These are phyloP conservation scores for Lateolabrax maculatus DNA, from an alignment of 2,797 vertebrate species.

Conservation along the genomic window DNA sequence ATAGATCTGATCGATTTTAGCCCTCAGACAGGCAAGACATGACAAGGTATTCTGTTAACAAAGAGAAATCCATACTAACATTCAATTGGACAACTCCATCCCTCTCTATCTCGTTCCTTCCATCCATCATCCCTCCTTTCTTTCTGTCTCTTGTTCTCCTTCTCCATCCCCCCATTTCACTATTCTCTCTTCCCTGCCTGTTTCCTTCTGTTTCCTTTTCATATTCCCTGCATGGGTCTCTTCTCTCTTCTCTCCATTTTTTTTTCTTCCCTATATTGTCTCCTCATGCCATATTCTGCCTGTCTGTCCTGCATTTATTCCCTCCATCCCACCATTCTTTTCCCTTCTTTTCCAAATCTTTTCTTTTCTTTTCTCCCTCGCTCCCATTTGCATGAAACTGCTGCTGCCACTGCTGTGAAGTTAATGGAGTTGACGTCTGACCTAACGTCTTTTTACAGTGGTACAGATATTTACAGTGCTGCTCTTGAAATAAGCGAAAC, in stretches of 20 bases:
- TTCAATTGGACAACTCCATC: constrained; percentile 42
- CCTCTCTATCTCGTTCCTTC: constrained; percentile 21
- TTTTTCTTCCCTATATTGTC: background rate
- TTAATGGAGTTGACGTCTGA: constrained; percentile 18
- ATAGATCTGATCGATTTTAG: constrained; percentile 65
- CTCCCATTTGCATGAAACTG: constrained; percentile 10
- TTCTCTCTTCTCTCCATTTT: no score
- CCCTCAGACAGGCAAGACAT: constrained; percentile 50
- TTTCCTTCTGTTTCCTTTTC: background rate
- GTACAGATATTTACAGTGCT: background rate
- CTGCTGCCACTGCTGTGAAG: constrained; percentile 9
- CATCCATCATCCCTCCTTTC: constrained; percentile 48
- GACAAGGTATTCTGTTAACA: constrained; percentile 69
- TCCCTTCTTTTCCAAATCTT: background rate
- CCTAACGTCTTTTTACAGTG: background rate
- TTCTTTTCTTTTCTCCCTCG: background rate
- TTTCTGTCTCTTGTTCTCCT: background rate
- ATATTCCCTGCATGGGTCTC: background rate
- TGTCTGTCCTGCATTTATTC: background rate
- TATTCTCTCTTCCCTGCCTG: background rate
- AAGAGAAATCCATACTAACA: constrained; percentile 55
- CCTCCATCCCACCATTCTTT: background rate
- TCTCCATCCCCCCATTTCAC: background rate
- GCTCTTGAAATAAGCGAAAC: background rate
- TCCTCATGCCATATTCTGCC: background rate